These are phyloP conservation scores for Mastacembelus armatus DNA, from an alignment of 2,797 vertebrate genomes.

Conservation along the genomic window DNA sequence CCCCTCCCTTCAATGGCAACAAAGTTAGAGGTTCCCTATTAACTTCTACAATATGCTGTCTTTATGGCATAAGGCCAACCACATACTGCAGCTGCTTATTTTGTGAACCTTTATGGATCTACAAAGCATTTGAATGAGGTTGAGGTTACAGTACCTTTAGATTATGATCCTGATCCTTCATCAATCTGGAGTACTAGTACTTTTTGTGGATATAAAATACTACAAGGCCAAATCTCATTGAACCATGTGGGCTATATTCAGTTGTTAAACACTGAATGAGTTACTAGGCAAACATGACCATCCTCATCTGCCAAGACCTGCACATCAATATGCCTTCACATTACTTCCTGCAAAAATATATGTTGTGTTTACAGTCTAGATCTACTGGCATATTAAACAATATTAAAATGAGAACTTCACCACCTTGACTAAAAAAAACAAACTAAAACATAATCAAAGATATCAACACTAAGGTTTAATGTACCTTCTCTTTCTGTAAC, in stretches of 20 bases:
- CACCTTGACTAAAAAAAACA: too few relatives aligned
- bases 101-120: not conserved
- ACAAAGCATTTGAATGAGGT: not conserved
- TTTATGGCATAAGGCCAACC: not conserved
- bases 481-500: not conserved
- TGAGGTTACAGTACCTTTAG: not conserved
- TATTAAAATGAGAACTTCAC: too few relatives aligned
- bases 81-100: not conserved
- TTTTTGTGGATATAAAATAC: not conserved
- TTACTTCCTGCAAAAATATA: too few relatives aligned
- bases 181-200: too few relatives aligned
- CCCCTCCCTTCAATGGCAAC: slow-evolving; percentile 9
- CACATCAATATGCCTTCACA: not conserved
- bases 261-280: not conserved
- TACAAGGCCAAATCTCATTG: not conserved
- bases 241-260: not conserved
- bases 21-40: not conserved
- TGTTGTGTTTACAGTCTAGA: too few relatives aligned
- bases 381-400: too few relatives aligned
- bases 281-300: not conserved
- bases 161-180: too few relatives aligned
- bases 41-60: slow-evolving; percentile 1
- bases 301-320: not conserved
- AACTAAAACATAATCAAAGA: too few relatives aligned
- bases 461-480: not conserved